Evolutionary conservation across 2,888 invertebrate species (phyloP), one percentile per base, ranked within the genome.

Genomic region (Fragum whitleyi): DNA sequence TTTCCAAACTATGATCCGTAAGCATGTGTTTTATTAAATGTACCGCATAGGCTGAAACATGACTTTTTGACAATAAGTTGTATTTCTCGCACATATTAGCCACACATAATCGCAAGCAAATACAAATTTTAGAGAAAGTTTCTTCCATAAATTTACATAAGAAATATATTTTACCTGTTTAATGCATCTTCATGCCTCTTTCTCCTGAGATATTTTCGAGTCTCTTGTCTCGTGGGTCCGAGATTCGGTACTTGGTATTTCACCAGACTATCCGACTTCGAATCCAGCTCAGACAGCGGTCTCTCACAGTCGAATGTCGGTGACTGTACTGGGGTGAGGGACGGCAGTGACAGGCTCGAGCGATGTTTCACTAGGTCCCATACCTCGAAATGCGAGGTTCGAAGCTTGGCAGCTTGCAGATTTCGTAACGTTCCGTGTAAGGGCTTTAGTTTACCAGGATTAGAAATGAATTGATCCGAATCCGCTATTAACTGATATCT

Each of bases 151-250:
- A n/a, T n/a, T n/a, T n/a, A n/a, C n/a, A n/a, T n/a, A n/a, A n/a
- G n/a, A n/a, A n/a, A n/a, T n/a, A n/a, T n/a, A n/a, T 47, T 16
- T 47, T 47, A 47, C 47, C 47, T 47, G n/a, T 47, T 14, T 14
- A 47, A 47, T 19, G 7, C 14, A 47, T 42, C 1, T 42, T 65
- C 70, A 3, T 19, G 19, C 36, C 23, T 70, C 36, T 32, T 70
- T 36, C 23, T 57, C 57, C 23, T 70, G 61, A 88, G 75, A 59
- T 86, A 88, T 19, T 81, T 23, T 36, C 84, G 76, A 1, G 86
- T 84, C 69, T 88, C 85, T 57, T 88, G 88, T 39, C 88, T 77
- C 0, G 88, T 88, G 0, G 88, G 88, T 26, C 88, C 88, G 2
- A 88, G 68, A 14, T 86, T 73, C 0, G 88, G 88, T 28, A 88